These are phyloP conservation scores for Brienomyrus brachyistius DNA, from an alignment of 2,113 vertebrate genomes.

Conservation along the genomic window DNA sequence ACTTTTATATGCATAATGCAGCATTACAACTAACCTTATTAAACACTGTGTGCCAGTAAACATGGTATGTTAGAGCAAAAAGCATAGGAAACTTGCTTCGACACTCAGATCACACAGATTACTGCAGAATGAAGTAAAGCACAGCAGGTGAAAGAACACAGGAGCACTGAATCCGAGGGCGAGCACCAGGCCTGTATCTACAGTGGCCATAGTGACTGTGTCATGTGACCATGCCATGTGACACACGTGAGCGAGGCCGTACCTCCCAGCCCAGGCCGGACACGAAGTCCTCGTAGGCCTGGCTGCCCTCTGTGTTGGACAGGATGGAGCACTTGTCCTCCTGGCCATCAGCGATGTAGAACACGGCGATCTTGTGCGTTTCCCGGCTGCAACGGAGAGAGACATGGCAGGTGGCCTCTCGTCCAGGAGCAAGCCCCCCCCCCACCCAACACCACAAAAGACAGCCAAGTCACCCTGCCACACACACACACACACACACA, in stretches of 20 bases:
- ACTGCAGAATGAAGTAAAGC: neutral
- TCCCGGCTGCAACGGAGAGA: constrained; percentile 69
- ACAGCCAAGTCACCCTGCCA: neutral
- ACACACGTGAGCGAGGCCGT: constrained; percentile 1
- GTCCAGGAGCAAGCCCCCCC: neutral
- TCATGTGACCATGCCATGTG: neutral
- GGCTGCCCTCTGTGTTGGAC: constrained; percentile 85
- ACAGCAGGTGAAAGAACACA: neutral
- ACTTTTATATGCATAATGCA: neutral
- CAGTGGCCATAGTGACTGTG: neutral
- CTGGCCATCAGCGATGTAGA: constrained; percentile 94
- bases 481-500: neutral
- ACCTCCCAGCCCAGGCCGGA: constrained; percentile 98
- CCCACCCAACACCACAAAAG: neutral
- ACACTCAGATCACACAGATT: neutral
- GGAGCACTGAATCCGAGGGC: neutral
- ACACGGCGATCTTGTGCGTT: constrained; percentile 96
- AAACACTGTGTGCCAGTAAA: neutral
- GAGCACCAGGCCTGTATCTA: neutral
- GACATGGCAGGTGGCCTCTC: neutral
- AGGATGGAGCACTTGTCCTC: constrained; percentile 96
- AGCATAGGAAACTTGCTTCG: neutral
- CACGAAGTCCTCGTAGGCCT: constrained; percentile 92
- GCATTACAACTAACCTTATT: neutral
- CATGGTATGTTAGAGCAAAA: neutral